A percentile compares a stretch with the other conserved stretches of the same genome.
These are phyloP conservation scores for Hippasteria phrygiana DNA, from an alignment of 53 echinoderm and acorn worm species.

Conservation along the genomic window DNA sequence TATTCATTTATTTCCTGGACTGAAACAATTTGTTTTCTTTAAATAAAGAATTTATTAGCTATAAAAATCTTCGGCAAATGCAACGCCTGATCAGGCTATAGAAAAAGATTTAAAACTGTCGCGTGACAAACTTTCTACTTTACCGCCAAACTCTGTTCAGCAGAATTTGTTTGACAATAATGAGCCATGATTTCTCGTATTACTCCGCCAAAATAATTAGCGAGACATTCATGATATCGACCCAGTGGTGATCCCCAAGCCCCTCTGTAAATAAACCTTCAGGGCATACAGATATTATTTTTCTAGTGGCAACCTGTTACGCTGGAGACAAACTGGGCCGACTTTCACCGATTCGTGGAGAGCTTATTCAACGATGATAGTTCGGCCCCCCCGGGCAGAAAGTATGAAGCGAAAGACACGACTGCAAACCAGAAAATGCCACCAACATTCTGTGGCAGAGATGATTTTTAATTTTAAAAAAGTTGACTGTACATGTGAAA, in stretches of 20 bases:
- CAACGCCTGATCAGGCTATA: too few relatives aligned
- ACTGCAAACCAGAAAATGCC: too few relatives aligned
- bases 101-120: too few relatives aligned
- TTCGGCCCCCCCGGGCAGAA: not conserved
- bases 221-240: not conserved
- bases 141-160: not conserved
- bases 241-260: not conserved
- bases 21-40: too few relatives aligned
- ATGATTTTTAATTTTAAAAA: not conserved
- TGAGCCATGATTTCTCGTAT: conserved; percentile 12
- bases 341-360: not conserved
- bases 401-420: not conserved
- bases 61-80: too few relatives aligned
- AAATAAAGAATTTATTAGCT: too few relatives aligned
- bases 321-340: conserved; percentile 11
- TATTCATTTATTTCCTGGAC: too few relatives aligned
- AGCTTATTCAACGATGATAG: not conserved
- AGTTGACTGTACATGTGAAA: not conserved
- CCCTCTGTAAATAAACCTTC: not conserved
- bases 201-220: conserved; percentile 12
- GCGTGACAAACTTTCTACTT: too few relatives aligned
- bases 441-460: too few relatives aligned
- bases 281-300: not conserved
- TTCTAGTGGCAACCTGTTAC: conserved; percentile 51
- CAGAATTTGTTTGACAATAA: not conserved